These are phyloP conservation scores for Neosilurus hyrtlii DNA, from an alignment of 2,797 vertebrate genomes.

Conservation along the genomic window DNA sequence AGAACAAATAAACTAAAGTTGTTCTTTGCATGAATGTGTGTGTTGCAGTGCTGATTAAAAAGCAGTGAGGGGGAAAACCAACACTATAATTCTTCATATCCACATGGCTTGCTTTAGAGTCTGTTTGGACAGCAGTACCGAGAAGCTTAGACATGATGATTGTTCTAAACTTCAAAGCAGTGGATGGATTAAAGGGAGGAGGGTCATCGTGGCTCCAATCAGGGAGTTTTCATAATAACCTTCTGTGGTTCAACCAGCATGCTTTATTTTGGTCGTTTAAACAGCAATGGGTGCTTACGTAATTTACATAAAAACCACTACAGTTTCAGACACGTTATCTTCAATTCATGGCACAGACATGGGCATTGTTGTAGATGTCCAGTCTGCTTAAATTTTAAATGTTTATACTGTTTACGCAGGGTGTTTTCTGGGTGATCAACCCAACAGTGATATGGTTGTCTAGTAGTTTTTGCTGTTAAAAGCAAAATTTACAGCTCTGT, in stretches of 20 bases:
- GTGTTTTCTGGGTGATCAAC: not conserved
- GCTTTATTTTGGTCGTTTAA: not conserved
- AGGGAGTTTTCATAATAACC: slow-evolving; percentile 3
- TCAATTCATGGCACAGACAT: not conserved
- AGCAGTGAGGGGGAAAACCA: not conserved
- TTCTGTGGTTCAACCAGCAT: not conserved
- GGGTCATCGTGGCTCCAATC: slow-evolving; percentile 2
- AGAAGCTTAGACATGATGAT: slow-evolving; percentile 8
- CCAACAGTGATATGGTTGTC: not conserved
- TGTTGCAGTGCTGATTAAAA: not conserved
- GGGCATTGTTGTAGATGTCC: not conserved
- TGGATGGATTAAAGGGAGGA: slow-evolving; percentile 17
- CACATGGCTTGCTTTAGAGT: not conserved
- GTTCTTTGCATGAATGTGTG: not conserved
- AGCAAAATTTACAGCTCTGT: not conserved
- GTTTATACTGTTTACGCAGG: not conserved
- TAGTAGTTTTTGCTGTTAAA: not conserved
- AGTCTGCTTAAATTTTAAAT: not conserved
- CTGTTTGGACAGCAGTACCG: not conserved
- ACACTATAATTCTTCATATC: not conserved
- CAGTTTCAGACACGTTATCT: not conserved
- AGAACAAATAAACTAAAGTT: slow-evolving; percentile 11
- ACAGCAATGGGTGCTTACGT: not conserved
- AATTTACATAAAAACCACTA: not conserved
- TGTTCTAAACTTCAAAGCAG: slow-evolving; percentile 26